These are phyloP conservation scores for Leucoraja ocellata DNA, from an alignment of 2,797 vertebrate genomes.

Conservation along the genomic window DNA sequence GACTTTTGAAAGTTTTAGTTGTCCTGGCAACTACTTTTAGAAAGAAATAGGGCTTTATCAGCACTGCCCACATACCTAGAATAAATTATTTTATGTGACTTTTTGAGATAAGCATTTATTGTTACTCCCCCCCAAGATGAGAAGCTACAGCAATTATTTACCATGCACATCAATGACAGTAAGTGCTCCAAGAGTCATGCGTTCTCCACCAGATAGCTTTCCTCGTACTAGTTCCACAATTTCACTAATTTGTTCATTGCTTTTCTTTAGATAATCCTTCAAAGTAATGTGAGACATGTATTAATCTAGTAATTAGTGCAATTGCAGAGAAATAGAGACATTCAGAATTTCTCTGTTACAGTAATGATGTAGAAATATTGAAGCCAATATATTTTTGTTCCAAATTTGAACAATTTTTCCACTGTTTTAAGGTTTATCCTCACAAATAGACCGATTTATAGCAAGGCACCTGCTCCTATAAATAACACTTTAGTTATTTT, in stretches of 20 bases:
- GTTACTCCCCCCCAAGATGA: background rate
- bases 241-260: constrained; percentile 75
- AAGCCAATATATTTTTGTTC: no score
- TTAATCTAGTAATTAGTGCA: background rate
- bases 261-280: constrained; percentile 74
- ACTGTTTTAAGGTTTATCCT: background rate
- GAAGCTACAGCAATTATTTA: constrained; percentile 48
- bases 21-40: background rate
- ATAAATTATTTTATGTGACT: background rate
- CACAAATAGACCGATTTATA: background rate
- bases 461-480: background rate
- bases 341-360: background rate
- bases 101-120: background rate
- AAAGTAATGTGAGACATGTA: background rate
- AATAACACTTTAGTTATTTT: background rate
- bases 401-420: background rate
- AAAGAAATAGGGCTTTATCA: background rate
- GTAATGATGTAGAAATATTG: no score
- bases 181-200: constrained; percentile 80
- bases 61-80: background rate
- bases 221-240: constrained; percentile 84
- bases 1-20: background rate
- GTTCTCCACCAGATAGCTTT: constrained; percentile 74
- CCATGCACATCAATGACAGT: constrained; percentile 88
- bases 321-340: background rate